Percentiles rank a stretch among this genome's conserved stretches.
phyloP scores from a whole-genome alignment of 2,888 invertebrate genomes.

The Dromius quadrimaculatus region DNA sequence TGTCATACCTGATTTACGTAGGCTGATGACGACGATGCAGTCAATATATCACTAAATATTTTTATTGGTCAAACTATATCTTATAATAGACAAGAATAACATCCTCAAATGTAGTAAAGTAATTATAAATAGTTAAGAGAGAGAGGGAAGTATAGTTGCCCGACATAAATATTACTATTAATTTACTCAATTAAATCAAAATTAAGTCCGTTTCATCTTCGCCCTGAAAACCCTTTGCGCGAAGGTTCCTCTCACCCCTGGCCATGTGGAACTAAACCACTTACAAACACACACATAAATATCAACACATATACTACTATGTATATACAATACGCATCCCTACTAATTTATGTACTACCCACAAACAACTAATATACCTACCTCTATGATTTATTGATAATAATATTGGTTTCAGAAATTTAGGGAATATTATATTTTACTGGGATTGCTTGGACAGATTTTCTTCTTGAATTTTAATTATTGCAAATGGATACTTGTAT shows the following conservation, averaged over 20 bases:
- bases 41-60: no score
- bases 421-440: no score
- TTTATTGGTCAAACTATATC: no score
- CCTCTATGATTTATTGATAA: slow-evolving; percentile 24
- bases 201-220: slow-evolving; percentile 36
- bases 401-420: background rate
- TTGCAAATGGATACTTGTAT: no score
- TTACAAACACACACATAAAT: slow-evolving; percentile 6
- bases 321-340: background rate
- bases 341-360: background rate
- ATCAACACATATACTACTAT: background rate
- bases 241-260: background rate
- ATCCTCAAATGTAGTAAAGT: no score
- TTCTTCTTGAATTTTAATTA: no score
- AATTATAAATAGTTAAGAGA: slow-evolving; percentile 28
- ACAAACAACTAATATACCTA: slow-evolving; percentile 14
- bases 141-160: slow-evolving; percentile 24
- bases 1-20: no score
- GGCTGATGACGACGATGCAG: no score
- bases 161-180: slow-evolving; percentile 39
- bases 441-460: no score
- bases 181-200: slow-evolving; percentile 43
- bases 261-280: slow-evolving; percentile 15
- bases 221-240: slow-evolving; percentile 16
- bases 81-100: no score